phyloP scores from a whole-genome alignment of 2,113 vertebrate species.

The Phodopus roborovskii region DNA sequence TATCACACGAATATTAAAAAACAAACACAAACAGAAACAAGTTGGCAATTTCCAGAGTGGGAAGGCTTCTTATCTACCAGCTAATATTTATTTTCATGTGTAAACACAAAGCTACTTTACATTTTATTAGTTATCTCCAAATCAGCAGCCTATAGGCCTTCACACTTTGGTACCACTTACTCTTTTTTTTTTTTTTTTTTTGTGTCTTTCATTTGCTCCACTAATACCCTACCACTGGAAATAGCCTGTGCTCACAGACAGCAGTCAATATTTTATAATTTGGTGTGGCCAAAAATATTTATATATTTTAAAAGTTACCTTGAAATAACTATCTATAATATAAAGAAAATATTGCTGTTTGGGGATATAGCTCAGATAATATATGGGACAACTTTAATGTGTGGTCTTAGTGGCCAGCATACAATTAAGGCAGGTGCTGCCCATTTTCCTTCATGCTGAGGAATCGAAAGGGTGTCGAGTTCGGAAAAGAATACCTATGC shows the following conservation, averaged over 20 bases:
- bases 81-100: not conserved
- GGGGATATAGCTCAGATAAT: not conserved
- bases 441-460: not conserved
- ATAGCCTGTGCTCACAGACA: not conserved
- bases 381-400: not conserved
- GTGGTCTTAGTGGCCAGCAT: not conserved
- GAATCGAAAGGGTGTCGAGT: not conserved
- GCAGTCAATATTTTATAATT: not conserved
- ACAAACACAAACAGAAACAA: not conserved
- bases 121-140: not conserved
- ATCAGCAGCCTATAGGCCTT: not conserved
- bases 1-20: not conserved
- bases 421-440: not conserved
- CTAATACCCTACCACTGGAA: not conserved
- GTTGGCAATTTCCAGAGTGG: not conserved
- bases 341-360: not conserved
- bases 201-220: not conserved
- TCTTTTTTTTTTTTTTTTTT: not conserved
- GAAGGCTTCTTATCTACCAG: not conserved
- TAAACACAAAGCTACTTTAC: conserved; percentile 19
- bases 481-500: not conserved
- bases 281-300: not conserved
- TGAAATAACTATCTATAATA: not conserved
- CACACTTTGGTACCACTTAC: not conserved
- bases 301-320: not conserved